phyloP scores from a whole-genome alignment of 2,797 vertebrate species.

The Peromyscus attwateri region DNA sequence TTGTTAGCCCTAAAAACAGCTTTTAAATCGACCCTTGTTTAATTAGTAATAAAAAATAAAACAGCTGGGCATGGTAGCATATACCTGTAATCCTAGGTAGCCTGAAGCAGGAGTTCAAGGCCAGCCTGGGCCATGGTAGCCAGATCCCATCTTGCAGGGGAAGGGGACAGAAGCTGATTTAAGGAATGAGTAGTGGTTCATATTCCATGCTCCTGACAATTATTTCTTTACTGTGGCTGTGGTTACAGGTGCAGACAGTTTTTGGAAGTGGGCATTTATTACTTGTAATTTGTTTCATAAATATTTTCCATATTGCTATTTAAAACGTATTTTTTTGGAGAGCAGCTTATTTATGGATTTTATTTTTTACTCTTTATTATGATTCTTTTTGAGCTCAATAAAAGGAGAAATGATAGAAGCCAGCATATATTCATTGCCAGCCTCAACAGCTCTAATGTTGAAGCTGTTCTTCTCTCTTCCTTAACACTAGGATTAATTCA shows the following conservation, averaged over 20 bases:
- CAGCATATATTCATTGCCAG: fast-evolving
- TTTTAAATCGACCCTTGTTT: not conserved
- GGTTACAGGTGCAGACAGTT: not conserved
- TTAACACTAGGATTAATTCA: not conserved
- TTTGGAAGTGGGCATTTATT: not conserved
- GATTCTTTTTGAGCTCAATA: not conserved
- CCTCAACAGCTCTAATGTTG: not conserved
- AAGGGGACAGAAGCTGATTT: not conserved
- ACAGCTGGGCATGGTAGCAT: not conserved
- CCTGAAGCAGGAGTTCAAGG: not conserved
- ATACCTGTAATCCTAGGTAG: not conserved
- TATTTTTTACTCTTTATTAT: not conserved
- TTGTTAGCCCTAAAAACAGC: not conserved
- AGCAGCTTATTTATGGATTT: not conserved
- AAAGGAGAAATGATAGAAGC: not conserved
- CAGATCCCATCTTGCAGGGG: not conserved
- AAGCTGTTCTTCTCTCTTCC: not conserved
- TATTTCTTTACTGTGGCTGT: not conserved
- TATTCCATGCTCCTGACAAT: not conserved
- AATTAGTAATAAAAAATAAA: not conserved
- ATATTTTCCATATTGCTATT: not conserved
- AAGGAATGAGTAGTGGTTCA: not conserved
- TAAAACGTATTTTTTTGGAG: conserved; percentile 6
- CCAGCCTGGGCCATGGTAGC: not conserved
- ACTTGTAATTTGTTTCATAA: not conserved